A percentile compares a stretch with the other conserved stretches of the same genome.
phyloP scores from a whole-genome alignment of 1,140 invertebrate species.

The Trachelipus rathkii region DNA sequence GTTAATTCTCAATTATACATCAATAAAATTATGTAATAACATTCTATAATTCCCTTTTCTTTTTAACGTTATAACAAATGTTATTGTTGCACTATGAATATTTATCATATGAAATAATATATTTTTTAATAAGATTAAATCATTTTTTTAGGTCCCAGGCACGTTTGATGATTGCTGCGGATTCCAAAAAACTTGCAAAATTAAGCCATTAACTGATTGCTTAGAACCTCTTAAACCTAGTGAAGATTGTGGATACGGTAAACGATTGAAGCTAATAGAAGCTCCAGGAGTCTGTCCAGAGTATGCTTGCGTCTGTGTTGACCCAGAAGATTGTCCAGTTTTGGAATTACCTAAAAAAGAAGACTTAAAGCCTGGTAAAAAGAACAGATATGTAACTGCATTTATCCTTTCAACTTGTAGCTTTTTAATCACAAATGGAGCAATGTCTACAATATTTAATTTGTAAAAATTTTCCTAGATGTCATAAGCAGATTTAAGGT shows the following conservation, averaged over 20 bases:
- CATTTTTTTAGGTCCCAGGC: constrained; percentile 37
- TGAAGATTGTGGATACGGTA: constrained; percentile 63
- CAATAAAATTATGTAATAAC: too few relatives aligned
- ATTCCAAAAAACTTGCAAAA: constrained; percentile 50
- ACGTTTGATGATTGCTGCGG: constrained; percentile 62
- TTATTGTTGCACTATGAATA: neutral
- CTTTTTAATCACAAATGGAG: too few relatives aligned
- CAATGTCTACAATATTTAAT: too few relatives aligned
- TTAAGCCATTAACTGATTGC: constrained; percentile 56
- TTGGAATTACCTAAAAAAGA: constrained; percentile 46
- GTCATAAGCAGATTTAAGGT: too few relatives aligned
- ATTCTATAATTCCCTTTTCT: too few relatives aligned
- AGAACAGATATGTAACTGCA: too few relatives aligned
- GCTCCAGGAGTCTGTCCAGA: constrained; percentile 42
- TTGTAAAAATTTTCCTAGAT: too few relatives aligned
- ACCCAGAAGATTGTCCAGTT: constrained; percentile 60
- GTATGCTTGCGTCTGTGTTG: constrained; percentile 56
- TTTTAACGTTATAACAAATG: too few relatives aligned
- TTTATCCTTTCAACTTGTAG: too few relatives aligned
- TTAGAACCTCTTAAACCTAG: constrained; percentile 59
- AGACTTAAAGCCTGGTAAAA: constrained; percentile 36
- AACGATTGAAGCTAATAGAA: constrained; percentile 61
- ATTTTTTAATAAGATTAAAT: neutral
- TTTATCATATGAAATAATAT: neutral
- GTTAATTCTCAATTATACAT: constrained; percentile 50